These are phyloP conservation scores for Tenebrio molitor DNA, from an alignment of 1,140 invertebrate species.

Conservation along the genomic window DNA sequence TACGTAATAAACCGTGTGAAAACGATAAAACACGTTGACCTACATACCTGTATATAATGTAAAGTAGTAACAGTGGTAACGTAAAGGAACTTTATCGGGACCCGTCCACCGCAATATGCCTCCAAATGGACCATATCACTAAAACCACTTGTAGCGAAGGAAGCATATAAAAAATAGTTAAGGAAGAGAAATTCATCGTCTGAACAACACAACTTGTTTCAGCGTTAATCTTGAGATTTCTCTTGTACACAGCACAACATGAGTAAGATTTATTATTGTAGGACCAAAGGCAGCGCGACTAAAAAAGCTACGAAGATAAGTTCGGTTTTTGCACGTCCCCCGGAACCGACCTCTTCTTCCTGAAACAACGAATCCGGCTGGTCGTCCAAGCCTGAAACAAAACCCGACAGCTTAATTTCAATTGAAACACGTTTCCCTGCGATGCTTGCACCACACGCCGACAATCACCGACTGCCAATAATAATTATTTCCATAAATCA, in stretches of 20 bases:
- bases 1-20: not conserved
- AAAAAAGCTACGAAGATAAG: constrained; percentile 46
- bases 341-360: constrained; percentile 57
- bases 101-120: not conserved
- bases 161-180: constrained; percentile 47
- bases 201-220: constrained; percentile 43
- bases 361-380: constrained; percentile 57
- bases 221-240: constrained; percentile 40
- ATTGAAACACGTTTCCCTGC: constrained; percentile 1
- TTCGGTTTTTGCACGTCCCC: constrained; percentile 43
- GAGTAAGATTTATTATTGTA: constrained; percentile 58
- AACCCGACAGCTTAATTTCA: constrained; percentile 39
- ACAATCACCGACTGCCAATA: not conserved
- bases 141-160: constrained; percentile 45
- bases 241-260: constrained; percentile 43
- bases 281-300: constrained; percentile 55
- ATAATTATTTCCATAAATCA: no score
- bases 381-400: constrained; percentile 50
- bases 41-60: not conserved
- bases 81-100: not conserved
- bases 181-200: constrained; percentile 42
- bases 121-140: constrained; percentile 27
- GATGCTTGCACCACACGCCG: not conserved
- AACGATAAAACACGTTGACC: not conserved
- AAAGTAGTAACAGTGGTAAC: no score